These are phyloP conservation scores for Lissocephala sabroskyi DNA, from an alignment of 2,888 invertebrate genomes.

Conservation along the genomic window DNA sequence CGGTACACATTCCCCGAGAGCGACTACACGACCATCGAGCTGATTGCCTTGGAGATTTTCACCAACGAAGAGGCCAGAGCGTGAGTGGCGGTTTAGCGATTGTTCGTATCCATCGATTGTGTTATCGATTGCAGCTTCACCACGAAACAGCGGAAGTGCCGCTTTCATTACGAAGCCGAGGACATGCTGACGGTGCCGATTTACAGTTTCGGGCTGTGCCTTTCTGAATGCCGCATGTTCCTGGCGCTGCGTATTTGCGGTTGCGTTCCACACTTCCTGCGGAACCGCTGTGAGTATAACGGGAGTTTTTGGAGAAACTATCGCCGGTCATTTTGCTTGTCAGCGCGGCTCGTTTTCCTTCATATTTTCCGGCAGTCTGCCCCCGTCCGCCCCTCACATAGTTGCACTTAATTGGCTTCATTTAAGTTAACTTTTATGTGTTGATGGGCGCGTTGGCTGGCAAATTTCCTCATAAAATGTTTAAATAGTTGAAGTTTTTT, in stretches of 20 bases:
- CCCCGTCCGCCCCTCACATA: conserved; percentile 30
- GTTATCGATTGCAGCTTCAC: conserved; percentile 72
- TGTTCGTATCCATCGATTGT: background rate
- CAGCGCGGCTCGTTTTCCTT: too few relatives aligned
- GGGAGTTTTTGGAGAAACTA: background rate
- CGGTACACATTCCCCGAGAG: conserved; percentile 74
- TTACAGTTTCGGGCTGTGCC: conserved; percentile 81
- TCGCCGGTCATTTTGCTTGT: background rate
- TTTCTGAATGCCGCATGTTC: conserved; percentile 80
- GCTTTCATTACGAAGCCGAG: conserved; percentile 79
- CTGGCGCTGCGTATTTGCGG: conserved; percentile 77
- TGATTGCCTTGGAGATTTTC: conserved; percentile 76
- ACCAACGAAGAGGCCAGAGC: conserved; percentile 75
- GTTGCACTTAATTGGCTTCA: conserved; percentile 55
- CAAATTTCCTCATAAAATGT: conserved; percentile 39
- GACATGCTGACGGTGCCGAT: conserved; percentile 78
- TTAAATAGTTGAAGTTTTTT: conserved; percentile 46
- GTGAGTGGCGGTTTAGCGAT: conserved; percentile 60
- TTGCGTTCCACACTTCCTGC: conserved; percentile 84
- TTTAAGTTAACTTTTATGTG: conserved; percentile 51
- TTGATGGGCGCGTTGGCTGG: conserved; percentile 16
- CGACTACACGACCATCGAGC: conserved; percentile 77
- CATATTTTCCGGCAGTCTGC: too few relatives aligned
- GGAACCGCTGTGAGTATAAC: conserved; percentile 75
- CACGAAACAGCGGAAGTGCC: conserved; percentile 80